phyloP scores from a whole-genome alignment of 2,888 invertebrate genomes.

The Panzeria rudis region DNA sequence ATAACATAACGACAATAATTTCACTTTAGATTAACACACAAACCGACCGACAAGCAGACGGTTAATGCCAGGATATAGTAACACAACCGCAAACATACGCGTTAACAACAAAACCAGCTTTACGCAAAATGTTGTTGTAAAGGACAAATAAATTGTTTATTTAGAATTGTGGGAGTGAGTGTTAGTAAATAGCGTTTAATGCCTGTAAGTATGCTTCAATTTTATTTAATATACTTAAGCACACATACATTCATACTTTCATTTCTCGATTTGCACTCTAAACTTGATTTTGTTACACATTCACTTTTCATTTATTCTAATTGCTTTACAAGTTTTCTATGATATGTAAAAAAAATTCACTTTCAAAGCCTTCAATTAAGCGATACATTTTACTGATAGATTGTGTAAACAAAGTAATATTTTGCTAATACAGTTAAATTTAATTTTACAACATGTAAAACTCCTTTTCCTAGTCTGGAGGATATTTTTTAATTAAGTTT shows the following conservation, averaged over 20 bases:
- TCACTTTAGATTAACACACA: background rate
- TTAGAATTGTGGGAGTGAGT: constrained; percentile 4
- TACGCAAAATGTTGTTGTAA: constrained; percentile 22
- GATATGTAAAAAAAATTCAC: constrained; percentile 20
- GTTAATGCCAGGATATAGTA: background rate
- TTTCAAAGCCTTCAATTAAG: constrained; percentile 23
- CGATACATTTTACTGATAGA: background rate
- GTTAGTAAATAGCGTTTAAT: constrained; percentile 19
- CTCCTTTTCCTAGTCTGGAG: background rate
- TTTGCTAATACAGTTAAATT: background rate
- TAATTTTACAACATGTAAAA: background rate
- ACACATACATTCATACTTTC: constrained; percentile 21
- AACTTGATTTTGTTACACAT: constrained; percentile 30
- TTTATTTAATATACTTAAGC: constrained; percentile 36
- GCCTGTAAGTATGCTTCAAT: constrained; percentile 49
- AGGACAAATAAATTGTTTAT: constrained; percentile 42
- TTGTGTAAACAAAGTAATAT: background rate
- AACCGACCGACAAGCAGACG: background rate
- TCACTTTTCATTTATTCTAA: constrained; percentile 35
- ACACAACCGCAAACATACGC: constrained; percentile 47
- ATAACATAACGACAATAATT: constrained; percentile 36
- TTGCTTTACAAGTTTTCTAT: background rate
- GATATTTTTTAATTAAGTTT: background rate
- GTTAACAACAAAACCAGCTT: constrained; percentile 5
- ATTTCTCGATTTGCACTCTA: constrained; percentile 2